Base-by-base conservation (phyloP, 2,888 invertebrate species). In the Lasioglossum figueresi region DNA sequence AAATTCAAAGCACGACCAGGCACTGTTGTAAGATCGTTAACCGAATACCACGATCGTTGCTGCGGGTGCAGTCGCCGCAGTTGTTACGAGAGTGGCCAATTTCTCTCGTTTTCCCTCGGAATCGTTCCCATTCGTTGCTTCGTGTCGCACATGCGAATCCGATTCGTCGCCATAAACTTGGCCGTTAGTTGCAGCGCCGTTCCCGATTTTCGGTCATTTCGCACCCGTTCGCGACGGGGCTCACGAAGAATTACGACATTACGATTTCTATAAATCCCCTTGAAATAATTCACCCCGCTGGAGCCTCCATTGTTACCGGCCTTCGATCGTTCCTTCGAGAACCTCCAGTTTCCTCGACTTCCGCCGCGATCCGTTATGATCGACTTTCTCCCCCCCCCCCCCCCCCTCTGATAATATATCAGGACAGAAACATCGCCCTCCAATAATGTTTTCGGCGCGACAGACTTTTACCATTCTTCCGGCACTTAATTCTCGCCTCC, bases 1-100 rank as follows among this genome's bases (percentile, higher is more conserved):
- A 91, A 88, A 91, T 91, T 91, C 91, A 91, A 87, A 88, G 85
- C 91, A 89, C 85, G 87, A 82, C 66, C 74, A 75, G 72, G 27
- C 80, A 77, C 82, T 88, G 88, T 91, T 90, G 90, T 90, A 89
- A 91, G 90, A 91, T 91, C 91, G 89, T 91, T 91, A 91, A 88
- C 91, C 85, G 86, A 88, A 88, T 83, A 77, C 80, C 76, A 66
- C 82, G 90, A 89, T 90, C 84, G 88, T 85, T 90, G 86, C 79
- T 52, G 75, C 70, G 79, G 77, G 48, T 52, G 71, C 75, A 63
- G 56, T 76, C 78, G 83, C 63, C 63, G 76, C 76, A 83, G 83
- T 82, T 66, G 81, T 80, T 78, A 76, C 77, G 52, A 56, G 66
- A 84, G 74, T 73, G 75, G 73, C 74, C 87, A 86, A 87, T 87